Conservation (phyloP, 1,140 invertebrate genomes). For the Drosophila hydei region DNA sequence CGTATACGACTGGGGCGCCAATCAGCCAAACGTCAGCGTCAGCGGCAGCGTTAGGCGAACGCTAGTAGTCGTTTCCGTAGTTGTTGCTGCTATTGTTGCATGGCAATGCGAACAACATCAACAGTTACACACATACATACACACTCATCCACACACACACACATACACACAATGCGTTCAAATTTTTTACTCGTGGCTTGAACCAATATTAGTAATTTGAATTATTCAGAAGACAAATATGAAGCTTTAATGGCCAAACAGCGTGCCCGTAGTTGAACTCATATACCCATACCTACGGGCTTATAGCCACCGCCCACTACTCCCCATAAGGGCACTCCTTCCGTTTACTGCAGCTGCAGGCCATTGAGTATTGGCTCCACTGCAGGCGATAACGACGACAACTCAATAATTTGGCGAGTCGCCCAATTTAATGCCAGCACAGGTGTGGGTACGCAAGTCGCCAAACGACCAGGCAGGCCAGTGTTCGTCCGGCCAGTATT, state of each 20-base stretch:
- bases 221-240: slow-evolving; percentile 84
- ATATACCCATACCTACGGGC: slow-evolving; percentile 13
- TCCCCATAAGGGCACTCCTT: not conserved
- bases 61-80: slow-evolving; percentile 45
- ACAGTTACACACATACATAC: slow-evolving; percentile 29
- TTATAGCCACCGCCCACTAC: not conserved
- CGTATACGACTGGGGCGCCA: slow-evolving; percentile 81
- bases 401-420: slow-evolving; percentile 81
- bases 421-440: slow-evolving; percentile 73
- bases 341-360: slow-evolving; percentile 50
- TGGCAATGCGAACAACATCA: slow-evolving; percentile 41
- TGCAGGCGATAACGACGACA: slow-evolving; percentile 59
- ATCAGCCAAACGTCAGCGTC: slow-evolving; percentile 77
- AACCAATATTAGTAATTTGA: slow-evolving; percentile 84
- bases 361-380: slow-evolving; percentile 46
- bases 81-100: slow-evolving; percentile 41
- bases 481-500: slow-evolving; percentile 31
- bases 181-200: slow-evolving; percentile 75
- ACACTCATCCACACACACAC: slow-evolving; percentile 21
- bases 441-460: slow-evolving; percentile 44
- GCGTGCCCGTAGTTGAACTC: slow-evolving; percentile 56
- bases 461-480: slow-evolving; percentile 28
- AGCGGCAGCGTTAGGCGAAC: slow-evolving; percentile 58
- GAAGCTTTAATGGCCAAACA: slow-evolving; percentile 84
- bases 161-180: slow-evolving; percentile 61